Conservation (phyloP, 2,888 invertebrate species). For the Nomada ferruginata region DNA sequence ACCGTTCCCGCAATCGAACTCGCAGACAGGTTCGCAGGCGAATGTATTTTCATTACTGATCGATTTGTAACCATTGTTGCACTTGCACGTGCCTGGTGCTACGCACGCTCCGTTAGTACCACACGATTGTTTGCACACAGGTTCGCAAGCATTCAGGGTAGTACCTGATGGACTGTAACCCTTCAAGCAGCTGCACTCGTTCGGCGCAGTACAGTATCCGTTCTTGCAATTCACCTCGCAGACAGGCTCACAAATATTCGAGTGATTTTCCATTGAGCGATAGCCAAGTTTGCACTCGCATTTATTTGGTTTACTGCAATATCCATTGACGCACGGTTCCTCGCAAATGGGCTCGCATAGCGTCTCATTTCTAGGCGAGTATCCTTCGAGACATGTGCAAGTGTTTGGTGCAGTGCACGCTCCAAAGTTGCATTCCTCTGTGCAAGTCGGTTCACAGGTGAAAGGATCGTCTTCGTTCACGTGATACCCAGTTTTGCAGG, state of each 20-base stretch:
- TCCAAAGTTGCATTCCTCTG: conserved; percentile 21
- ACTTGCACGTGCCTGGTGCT: conserved; percentile 76
- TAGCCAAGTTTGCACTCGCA: conserved; percentile 83
- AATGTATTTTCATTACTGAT: background rate
- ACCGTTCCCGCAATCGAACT: conserved; percentile 81
- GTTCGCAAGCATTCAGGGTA: conserved; percentile 28
- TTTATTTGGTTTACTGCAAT: conserved; percentile 83
- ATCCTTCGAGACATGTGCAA: conserved; percentile 80
- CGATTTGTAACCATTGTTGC: conserved; percentile 69
- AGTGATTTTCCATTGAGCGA: conserved; percentile 65
- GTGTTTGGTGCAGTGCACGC: conserved; percentile 44
- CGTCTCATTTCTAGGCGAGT: conserved; percentile 71
- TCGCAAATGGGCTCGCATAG: conserved; percentile 82
- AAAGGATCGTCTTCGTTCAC: background rate
- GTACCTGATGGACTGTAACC: conserved; percentile 83
- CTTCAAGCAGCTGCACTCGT: conserved; percentile 77
- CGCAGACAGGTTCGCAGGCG: conserved; percentile 32
- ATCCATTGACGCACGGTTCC: conserved; percentile 81
- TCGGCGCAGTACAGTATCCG: conserved; percentile 83
- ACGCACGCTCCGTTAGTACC: conserved; percentile 81
- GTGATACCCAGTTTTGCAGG: conserved; percentile 69
- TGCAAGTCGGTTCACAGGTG: conserved; percentile 73
- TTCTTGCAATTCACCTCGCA: conserved; percentile 74
- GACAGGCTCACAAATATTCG: conserved; percentile 84
- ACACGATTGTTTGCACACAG: conserved; percentile 77